Evolutionary conservation across 2,113 vertebrate genomes (phyloP).

Genomic region (Rhynchomys soricoides): DNA sequence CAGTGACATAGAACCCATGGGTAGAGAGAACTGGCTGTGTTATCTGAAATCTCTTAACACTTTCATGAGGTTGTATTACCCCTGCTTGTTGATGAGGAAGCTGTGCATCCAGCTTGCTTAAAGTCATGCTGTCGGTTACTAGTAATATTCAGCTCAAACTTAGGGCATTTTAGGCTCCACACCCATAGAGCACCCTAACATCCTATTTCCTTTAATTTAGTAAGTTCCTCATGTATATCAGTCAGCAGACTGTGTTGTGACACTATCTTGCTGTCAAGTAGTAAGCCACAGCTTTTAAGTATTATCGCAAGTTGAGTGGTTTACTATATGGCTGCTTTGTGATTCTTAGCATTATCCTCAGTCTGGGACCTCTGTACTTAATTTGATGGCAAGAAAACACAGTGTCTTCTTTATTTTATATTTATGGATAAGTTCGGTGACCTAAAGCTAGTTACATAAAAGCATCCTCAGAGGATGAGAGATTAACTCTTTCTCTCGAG

Average conservation of each 20-base stretch:
- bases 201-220: conserved; percentile 27
- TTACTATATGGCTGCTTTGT: not conserved
- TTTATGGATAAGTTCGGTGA: not conserved
- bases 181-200: not conserved
- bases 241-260: not conserved
- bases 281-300: not conserved
- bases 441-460: too few species aligned
- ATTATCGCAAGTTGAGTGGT: not conserved
- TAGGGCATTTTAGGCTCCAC: not conserved
- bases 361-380: not conserved
- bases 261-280: not conserved
- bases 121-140: not conserved
- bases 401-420: conserved; percentile 31
- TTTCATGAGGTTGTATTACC: not conserved
- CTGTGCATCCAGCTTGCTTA: conserved; percentile 20
- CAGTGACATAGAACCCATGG: not conserved
- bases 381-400: conserved; percentile 41
- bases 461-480: not conserved
- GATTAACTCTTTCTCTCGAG: conserved; percentile 34
- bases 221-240: conserved; percentile 35
- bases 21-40: not conserved
- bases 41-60: not conserved
- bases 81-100: conserved; percentile 55
- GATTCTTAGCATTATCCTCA: conserved; percentile 36
- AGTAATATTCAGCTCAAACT: conserved; percentile 34